These are phyloP conservation scores for Ataeniobius toweri DNA, from an alignment of 2,797 vertebrate genomes.

Conservation along the genomic window DNA sequence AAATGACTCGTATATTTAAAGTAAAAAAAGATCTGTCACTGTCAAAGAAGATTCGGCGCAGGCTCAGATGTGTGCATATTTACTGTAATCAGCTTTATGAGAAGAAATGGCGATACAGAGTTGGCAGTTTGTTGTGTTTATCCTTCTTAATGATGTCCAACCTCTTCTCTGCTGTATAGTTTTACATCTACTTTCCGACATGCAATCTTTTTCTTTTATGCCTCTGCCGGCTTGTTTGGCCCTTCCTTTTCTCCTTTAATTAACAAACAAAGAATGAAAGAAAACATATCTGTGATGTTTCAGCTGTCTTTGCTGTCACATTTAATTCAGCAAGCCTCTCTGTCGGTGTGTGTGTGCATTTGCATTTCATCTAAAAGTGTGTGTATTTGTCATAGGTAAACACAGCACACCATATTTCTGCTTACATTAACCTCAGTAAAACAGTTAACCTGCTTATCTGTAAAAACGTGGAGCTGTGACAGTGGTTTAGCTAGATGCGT, in stretches of 20 bases:
- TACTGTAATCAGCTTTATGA: conserved; percentile 35
- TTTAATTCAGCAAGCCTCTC: conserved; percentile 22
- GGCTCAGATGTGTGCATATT: conserved; percentile 15
- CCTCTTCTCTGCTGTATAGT: conserved; percentile 7
- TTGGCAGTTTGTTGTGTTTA: conserved; percentile 19
- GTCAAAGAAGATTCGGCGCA: conserved; percentile 10
- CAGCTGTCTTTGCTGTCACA: conserved; percentile 38
- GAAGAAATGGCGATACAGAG: conserved; percentile 8
- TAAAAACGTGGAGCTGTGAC: conserved; percentile 6
- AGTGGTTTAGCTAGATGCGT: neutral
- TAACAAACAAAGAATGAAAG: conserved; percentile 44
- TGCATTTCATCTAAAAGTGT: conserved; percentile 7
- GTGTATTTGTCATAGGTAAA: conserved; percentile 21
- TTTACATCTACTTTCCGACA: conserved; percentile 10
- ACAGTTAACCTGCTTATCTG: conserved; percentile 15
- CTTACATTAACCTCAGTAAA: conserved; percentile 19
- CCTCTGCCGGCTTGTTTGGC: conserved; percentile 9
- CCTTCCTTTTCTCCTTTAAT: conserved; percentile 47
- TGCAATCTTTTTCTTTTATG: neutral
- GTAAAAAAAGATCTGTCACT: conserved; percentile 35
- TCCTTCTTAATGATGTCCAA: conserved; percentile 31
- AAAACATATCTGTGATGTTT: conserved; percentile 30
- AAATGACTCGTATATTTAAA: conserved; percentile 45
- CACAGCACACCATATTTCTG: neutral
- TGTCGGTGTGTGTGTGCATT: conserved; percentile 26